Conservation (phyloP, 2,113 vertebrate genomes). For the Phylloscopus whistleri region DNA sequence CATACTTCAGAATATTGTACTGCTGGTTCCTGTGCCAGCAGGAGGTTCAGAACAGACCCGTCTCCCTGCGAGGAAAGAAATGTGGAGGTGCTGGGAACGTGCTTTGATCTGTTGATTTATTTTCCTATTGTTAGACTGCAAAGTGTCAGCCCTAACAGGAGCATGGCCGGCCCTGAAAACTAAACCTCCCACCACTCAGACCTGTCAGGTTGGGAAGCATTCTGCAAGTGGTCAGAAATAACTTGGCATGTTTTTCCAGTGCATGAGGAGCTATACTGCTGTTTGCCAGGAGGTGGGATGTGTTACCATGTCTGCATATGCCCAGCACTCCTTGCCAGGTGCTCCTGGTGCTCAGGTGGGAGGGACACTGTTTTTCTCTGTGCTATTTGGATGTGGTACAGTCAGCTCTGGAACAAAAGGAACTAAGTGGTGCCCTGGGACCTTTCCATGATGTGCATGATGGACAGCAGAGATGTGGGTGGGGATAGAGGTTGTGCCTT, state of each 20-base stretch:
- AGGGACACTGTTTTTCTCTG: background rate
- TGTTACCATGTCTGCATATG: background rate
- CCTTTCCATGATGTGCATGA: background rate
- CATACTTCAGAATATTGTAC: background rate
- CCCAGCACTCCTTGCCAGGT: background rate
- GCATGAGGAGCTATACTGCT: background rate
- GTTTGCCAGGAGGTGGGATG: background rate
- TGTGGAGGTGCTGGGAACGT: accelerated
- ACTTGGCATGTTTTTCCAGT: background rate
- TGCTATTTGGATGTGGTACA: background rate
- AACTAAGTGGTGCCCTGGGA: background rate
- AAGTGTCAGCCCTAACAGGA: background rate
- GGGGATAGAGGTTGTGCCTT: background rate
- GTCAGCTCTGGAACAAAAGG: background rate
- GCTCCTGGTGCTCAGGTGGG: background rate
- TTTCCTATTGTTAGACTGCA: background rate
- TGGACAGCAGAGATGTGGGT: background rate
- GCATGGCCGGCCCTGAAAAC: background rate
- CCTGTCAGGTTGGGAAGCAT: background rate
- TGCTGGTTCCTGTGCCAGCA: background rate
- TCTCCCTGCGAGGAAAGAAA: background rate
- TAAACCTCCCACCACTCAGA: background rate
- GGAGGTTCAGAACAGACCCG: background rate
- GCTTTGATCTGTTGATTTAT: background rate
- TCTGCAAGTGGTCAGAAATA: background rate